A percentile compares a stretch with the other conserved stretches of the same genome.
Conservation (phyloP, 1,140 invertebrate genomes). For the Magallana gigas region DNA sequence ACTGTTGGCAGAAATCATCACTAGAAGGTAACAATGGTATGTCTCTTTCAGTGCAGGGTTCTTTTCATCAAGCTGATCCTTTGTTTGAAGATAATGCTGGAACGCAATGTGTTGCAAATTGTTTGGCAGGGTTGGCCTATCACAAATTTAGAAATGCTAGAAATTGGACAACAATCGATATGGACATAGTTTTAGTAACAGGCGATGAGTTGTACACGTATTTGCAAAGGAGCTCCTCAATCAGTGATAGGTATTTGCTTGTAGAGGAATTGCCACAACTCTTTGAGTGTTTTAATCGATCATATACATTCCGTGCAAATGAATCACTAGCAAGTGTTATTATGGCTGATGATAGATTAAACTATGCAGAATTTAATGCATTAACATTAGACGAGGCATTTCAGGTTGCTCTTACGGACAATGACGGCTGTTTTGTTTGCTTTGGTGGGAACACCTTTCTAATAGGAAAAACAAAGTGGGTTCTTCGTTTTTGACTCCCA, state of each 20-base stretch:
- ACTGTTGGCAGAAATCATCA: not conserved
- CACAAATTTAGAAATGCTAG: constrained; percentile 8
- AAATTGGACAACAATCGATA: not conserved
- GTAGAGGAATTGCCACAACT: not conserved
- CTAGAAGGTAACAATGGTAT: not conserved
- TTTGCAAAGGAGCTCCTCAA: not conserved
- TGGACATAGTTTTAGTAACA: constrained; percentile 12
- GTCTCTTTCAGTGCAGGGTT: not conserved
- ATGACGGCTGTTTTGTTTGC: not conserved
- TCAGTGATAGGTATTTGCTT: not conserved
- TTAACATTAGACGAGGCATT: not conserved
- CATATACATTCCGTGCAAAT: not conserved
- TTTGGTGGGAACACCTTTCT: not conserved
- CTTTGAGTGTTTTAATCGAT: not conserved
- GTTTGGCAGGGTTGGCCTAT: not conserved
- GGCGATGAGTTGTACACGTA: constrained; percentile 39
- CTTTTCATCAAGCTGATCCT: constrained; percentile 31
- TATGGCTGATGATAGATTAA: not conserved
- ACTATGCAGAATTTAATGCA: not conserved
- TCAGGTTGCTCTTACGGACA: not conserved
- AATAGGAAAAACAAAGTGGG: not conserved
- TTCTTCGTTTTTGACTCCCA: not conserved
- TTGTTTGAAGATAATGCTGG: constrained; percentile 26
- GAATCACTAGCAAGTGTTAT: not conserved
- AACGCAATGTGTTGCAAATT: constrained; percentile 45